phyloP scores from a whole-genome alignment of 2,113 vertebrate species.

The Irena cyanogastra region DNA sequence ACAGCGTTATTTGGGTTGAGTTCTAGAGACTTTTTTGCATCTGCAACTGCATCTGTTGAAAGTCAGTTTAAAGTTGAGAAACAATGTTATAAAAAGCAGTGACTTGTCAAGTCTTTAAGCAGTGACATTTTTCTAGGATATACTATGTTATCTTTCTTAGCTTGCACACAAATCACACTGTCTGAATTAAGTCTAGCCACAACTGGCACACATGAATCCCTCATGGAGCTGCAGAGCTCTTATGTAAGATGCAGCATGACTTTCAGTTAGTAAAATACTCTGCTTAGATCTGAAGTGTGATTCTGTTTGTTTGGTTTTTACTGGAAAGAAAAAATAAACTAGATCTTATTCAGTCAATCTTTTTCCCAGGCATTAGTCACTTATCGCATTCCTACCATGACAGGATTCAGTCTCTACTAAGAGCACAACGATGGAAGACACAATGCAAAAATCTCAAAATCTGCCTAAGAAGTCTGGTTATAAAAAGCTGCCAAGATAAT shows the following conservation, averaged over 20 bases:
- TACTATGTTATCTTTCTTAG: neutral
- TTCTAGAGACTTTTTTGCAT: constrained; percentile 86
- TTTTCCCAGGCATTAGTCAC: neutral
- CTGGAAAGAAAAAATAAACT: neutral
- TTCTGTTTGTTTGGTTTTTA: neutral
- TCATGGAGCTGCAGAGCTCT: neutral
- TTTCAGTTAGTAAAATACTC: neutral
- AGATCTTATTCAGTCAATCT: neutral
- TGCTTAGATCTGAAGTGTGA: neutral
- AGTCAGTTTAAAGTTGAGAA: constrained; percentile 5
- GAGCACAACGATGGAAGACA: neutral
- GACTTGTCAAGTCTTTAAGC: neutral
- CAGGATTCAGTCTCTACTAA: neutral
- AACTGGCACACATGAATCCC: neutral
- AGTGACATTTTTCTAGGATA: neutral
- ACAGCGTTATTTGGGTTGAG: constrained; percentile 81
- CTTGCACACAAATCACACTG: neutral
- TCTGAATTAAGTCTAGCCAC: neutral
- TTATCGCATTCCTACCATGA: neutral
- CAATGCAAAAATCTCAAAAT: neutral
- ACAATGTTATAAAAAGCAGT: neutral
- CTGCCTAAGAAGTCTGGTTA: neutral
- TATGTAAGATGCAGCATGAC: neutral
- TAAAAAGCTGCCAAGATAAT: neutral
- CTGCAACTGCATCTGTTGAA: constrained; percentile 82